Evolutionary conservation across 2,888 invertebrate genomes (phyloP), one percentile per base, ranked within the genome.

Genomic region (Cistogaster globosa): DNA sequence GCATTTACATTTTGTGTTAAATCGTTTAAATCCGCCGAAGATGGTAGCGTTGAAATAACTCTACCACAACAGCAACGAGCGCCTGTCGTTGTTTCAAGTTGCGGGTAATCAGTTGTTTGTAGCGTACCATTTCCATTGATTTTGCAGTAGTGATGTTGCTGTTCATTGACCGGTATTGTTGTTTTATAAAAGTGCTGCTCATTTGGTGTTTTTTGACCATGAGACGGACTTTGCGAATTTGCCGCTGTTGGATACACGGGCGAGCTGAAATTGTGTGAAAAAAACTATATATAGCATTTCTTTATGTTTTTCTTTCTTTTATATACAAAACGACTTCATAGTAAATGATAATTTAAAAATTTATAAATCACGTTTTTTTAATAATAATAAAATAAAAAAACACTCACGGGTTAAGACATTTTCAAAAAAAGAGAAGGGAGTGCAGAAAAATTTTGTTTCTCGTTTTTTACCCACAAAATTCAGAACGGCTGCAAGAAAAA

Each of bases 201-300:
- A 81, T 87, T 87, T 76, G 91, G 91, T 83, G 90, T 89, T 88
- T 88, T 88, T 88, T 90, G 90, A 80, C 90, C 89, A 87, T 91
- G 89, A 88, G 91, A 89, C 87, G 90, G 89, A 87, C 87, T 89
- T 72, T 88, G 86, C 38, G 92, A 91, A 87, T 89, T 91, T 87
- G 88, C 89, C 32, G 90, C 89, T 26, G 90, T 89, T 80, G 91
- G 91, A 87, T 90, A 92, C 58, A 90, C 88, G 69, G 90, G 91
- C 18, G 91, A 88, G 87, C 91, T 91, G 87, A 74, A 85, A 87
- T 65, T 53, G 2, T 20, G 18, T 18, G 6, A n/a, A 53, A 20
- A 53, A 0, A n/a, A 20, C 6, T 20, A 18, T 4, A 26, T 26
- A 26, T 4, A 53, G 18, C 18, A 53, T 18, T 53, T 53, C 3